Evolutionary conservation across 2,113 vertebrate species (phyloP), one percentile per base, ranked within the genome.

Genomic region (Campylomormyrus tamandua): DNA sequence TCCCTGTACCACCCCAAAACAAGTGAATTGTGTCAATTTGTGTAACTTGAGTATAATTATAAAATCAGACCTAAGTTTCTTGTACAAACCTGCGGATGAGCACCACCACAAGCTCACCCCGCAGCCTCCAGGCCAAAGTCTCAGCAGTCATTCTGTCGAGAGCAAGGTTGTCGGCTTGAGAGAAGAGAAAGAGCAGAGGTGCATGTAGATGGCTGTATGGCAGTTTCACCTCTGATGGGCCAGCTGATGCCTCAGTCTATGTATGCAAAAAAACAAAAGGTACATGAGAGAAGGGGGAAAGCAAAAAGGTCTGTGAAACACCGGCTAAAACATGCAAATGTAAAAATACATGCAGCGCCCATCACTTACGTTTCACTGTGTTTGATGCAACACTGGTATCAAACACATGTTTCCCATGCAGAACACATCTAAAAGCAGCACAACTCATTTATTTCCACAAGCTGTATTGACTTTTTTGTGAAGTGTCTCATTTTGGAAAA

Each of bases 121-220:
- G 84, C 19, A 99, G 96, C 93, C 93, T 94, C 97, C 97, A 97
- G 56, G 97, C 98, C 88, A 99, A 92, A 77, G 95, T 92, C 83
- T 96, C 94, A 87, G 98, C 98, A 0, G 94, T 96, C 92, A 90
- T 95, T 93, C 92, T 94, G 92, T 99, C 98, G 17, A 95, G 94
- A 89, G 95, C 96, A 0, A 95, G 91, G 0, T 97, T 98, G 17
- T 96, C 95, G 0, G 96, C 94, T 85, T 92, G 97, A 90, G 96
- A 96, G 92, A 99, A 96, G 88, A 99, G 95, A 93, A 99, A 99
- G 80, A 99, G 94, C 90, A 98, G 95, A 0, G 98, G 97, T 0
- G 97, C 95, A 52, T 97, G 96, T 2, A 98, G 97, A 87, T 97
- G 97, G 89, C 96, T 90, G 94, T 94, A 97, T 90, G 95, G 35